Evolutionary conservation across 2,113 vertebrate species (phyloP).

Genomic region (Salvelinus sp.): DNA sequence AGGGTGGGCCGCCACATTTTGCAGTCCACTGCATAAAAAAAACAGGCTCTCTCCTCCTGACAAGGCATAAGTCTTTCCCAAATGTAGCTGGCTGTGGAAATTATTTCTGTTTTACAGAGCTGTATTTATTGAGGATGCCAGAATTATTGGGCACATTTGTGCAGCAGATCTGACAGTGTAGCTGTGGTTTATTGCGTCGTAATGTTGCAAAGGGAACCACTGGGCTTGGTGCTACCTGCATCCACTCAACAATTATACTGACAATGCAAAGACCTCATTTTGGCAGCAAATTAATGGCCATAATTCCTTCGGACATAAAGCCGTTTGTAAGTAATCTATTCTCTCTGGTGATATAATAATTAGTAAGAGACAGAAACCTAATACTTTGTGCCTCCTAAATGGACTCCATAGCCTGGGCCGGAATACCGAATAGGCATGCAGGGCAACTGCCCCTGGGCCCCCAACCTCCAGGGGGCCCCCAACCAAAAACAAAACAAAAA

Average conservation of each 20-base stretch:
- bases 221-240: background rate
- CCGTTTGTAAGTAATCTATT: constrained; percentile 28
- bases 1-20: background rate
- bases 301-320: constrained; percentile 34
- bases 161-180: background rate
- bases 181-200: background rate
- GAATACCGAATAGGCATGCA: no score
- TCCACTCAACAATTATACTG: constrained; percentile 29
- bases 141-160: background rate
- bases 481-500: constrained; percentile 27
- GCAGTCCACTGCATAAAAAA: constrained; percentile 1
- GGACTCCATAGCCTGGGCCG: no score
- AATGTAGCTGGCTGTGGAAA: constrained; percentile 18
- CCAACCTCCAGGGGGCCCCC: background rate
- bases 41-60: background rate
- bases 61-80: constrained; percentile 19
- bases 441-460: no score
- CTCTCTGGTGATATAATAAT: constrained; percentile 26
- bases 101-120: constrained; percentile 24
- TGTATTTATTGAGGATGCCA: constrained; percentile 19
- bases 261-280: constrained; percentile 24
- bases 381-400: background rate
- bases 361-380: constrained; percentile 19
- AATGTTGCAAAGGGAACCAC: background rate
- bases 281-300: constrained; percentile 19